Evolutionary conservation across 2,888 invertebrate genomes (phyloP), one percentile per base, ranked within the genome.

Genomic region (Cataglyphis altisquamis): DNA sequence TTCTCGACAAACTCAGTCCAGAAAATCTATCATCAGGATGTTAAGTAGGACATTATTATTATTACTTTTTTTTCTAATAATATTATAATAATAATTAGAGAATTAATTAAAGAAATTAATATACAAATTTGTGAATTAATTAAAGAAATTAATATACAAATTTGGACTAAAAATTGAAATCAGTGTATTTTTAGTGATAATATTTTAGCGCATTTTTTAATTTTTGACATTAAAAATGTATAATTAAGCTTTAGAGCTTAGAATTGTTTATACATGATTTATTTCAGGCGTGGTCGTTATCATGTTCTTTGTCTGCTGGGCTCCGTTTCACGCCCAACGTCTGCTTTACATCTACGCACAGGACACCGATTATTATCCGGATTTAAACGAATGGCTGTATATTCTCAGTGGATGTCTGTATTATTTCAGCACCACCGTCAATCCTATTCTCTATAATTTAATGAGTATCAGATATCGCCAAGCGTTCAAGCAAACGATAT

Each of bases 301-400:
- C 9, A 97, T 98, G 48, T 99, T 99, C 96, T 99, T 99, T 95
- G 95, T 98, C 15, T 98, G 99, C 95, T 99, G 99, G 99, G 98
- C 98, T 0, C 99, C 99, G 41, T 99, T 99, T 95, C 99, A 99
- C 95, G 96, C 98, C 86, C 99, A 99, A 95, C 96, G 99, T 8
- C 96, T 99, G 77, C 96, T 98, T 94, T 98, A 97, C 94, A 96
- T 98, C 90, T 97, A 98, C 94, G 97, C 96, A 41, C 96, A 96
- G 86, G 94, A 96, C 32, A 94, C 95, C 0, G 95, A 96, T 92
- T 97, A 96, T 94, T 96, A 96, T 94, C 95, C 96, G 81, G 95
- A 95, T 85, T 96, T 97, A 91, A 98, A 98, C 94, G 97, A 97
- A 92, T 97, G 97, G 96, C 95, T 98, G 88, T 98, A 97, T 95